phyloP scores from a whole-genome alignment of 2,888 invertebrate species.

The Tigriopus californicus region DNA sequence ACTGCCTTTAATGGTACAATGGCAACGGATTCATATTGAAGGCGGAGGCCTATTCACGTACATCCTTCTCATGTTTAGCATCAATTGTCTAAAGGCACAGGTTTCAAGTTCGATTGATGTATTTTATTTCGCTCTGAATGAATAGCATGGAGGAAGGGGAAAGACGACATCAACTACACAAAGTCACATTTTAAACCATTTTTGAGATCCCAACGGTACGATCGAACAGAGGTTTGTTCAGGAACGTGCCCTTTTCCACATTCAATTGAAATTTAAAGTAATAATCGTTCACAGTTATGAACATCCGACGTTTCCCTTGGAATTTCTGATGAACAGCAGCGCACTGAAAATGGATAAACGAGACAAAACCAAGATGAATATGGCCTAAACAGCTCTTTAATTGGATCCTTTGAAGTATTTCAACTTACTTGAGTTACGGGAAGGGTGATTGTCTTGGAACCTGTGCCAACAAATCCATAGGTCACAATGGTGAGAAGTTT shows the following conservation, averaged over 20 bases:
- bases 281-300: conserved; percentile 5
- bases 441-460: background rate
- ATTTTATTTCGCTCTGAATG: too few species aligned
- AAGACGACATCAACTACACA: background rate
- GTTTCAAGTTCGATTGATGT: too few species aligned
- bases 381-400: background rate
- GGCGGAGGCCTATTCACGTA: too few species aligned
- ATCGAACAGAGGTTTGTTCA: conserved; percentile 13
- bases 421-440: conserved; percentile 2
- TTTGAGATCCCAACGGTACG: conserved; percentile 9
- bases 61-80: too few species aligned
- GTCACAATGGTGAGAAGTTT: conserved; percentile 8
- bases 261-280: conserved; percentile 10
- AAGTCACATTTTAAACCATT: background rate
- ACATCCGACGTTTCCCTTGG: background rate
- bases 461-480: conserved; percentile 5
- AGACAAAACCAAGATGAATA: background rate
- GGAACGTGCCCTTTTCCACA: conserved; percentile 5
- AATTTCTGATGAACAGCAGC: background rate
- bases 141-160: too few species aligned
- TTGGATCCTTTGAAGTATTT: background rate
- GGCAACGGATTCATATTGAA: too few species aligned
- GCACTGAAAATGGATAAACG: conserved; percentile 2
- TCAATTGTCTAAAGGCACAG: too few species aligned
- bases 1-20: too few species aligned